Evolutionary conservation across 2,113 vertebrate species (phyloP).

Genomic region (Pungitius pungitius): DNA sequence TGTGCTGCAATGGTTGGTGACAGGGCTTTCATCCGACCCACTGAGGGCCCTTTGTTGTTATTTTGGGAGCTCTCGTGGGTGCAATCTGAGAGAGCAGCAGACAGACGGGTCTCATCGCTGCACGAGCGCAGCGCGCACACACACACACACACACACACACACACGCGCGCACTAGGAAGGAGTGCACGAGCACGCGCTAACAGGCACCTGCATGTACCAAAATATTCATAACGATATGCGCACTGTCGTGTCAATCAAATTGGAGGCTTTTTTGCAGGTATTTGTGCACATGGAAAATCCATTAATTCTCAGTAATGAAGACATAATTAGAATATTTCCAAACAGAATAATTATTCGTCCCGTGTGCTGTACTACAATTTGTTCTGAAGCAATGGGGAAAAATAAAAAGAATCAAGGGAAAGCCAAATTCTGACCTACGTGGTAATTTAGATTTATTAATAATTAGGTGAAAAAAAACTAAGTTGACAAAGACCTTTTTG

Average conservation of each 20-base stretch:
- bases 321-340: slow-evolving; percentile 5
- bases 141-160: slow-evolving; percentile 42
- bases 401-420: not conserved
- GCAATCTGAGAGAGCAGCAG: slow-evolving; percentile 71
- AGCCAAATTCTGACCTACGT: not conserved
- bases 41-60: slow-evolving; percentile 79
- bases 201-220: slow-evolving; percentile 38
- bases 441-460: not conserved
- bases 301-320: slow-evolving; percentile 37
- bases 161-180: slow-evolving; percentile 11
- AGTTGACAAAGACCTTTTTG: not conserved
- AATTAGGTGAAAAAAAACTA: too few relatives aligned
- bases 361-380: not conserved
- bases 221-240: slow-evolving; percentile 35
- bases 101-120: slow-evolving; percentile 68
- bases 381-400: not conserved
- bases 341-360: slow-evolving; percentile 10
- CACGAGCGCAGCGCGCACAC: slow-evolving; percentile 33
- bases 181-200: slow-evolving; percentile 15
- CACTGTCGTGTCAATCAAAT: slow-evolving; percentile 58
- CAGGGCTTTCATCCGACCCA: slow-evolving; percentile 78
- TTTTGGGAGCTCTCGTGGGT: slow-evolving; percentile 78
- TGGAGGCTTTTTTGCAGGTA: slow-evolving; percentile 27
- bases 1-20: slow-evolving; percentile 71
- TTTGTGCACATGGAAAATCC: slow-evolving; percentile 24